phyloP scores from a whole-genome alignment of 92 coral and sea anemone genomes.

The Phenganax subtilis region DNA sequence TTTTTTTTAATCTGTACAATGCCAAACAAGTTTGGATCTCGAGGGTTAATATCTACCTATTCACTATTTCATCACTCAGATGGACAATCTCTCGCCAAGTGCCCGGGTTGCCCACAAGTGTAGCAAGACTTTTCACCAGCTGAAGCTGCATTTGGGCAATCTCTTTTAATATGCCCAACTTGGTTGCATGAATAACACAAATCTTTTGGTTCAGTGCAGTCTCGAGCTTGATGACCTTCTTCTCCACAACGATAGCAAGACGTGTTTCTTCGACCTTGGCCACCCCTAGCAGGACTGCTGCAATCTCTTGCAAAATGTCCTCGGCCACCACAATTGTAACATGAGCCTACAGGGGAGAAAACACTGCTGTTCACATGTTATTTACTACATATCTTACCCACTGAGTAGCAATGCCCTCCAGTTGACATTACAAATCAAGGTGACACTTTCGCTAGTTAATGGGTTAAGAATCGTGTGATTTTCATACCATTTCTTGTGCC shows the following conservation, averaged over 20 bases:
- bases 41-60: too few relatives aligned
- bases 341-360: not conserved
- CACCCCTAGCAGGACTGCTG: slow-evolving; percentile 16
- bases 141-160: slow-evolving; percentile 47
- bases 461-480: not conserved
- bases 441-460: not conserved
- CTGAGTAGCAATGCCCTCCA: too few relatives aligned
- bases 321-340: slow-evolving; percentile 59
- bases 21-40: too few relatives aligned
- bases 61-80: not conserved
- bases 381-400: too few relatives aligned
- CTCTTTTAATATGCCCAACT: slow-evolving; percentile 73
- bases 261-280: not conserved
- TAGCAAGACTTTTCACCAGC: slow-evolving; percentile 29
- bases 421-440: too few relatives aligned
- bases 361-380: not conserved
- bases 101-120: slow-evolving; percentile 7
- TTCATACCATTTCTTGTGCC: not conserved
- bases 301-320: slow-evolving; percentile 95
- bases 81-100: slow-evolving; percentile 64
- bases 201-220: slow-evolving; percentile 41
- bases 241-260: slow-evolving; percentile 60
- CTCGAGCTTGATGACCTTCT: slow-evolving; percentile 61
- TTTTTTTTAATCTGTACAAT: too few relatives aligned
- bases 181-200: slow-evolving; percentile 71